phyloP scores from a whole-genome alignment of 1,140 invertebrate genomes.

The Daktulosphaira vitifoliae region DNA sequence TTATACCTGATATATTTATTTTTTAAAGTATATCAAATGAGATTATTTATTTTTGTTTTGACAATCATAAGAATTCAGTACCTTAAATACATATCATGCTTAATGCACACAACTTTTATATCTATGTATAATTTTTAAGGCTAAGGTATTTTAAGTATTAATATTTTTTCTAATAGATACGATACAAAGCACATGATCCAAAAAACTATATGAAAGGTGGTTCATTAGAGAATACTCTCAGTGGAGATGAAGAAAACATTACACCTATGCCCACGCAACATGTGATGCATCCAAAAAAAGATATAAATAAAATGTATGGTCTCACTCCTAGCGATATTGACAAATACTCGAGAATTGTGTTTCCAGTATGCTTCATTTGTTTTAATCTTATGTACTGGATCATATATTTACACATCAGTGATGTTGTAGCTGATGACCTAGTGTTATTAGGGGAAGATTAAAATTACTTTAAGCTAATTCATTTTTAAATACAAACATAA shows the following conservation, averaged over 20 bases:
- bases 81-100: too few relatives aligned
- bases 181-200: slow-evolving; percentile 86
- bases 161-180: slow-evolving; percentile 77
- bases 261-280: slow-evolving; percentile 62
- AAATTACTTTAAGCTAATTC: too few relatives aligned
- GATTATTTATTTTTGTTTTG: too few relatives aligned
- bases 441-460: slow-evolving; percentile 75
- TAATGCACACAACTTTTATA: too few relatives aligned
- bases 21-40: too few relatives aligned
- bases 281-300: slow-evolving; percentile 67
- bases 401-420: slow-evolving; percentile 90
- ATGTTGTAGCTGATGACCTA: slow-evolving; percentile 85
- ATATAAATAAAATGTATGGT: slow-evolving; percentile 54
- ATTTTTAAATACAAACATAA: too few relatives aligned
- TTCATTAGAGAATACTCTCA: slow-evolving; percentile 80
- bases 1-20: too few relatives aligned
- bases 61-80: too few relatives aligned
- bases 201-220: slow-evolving; percentile 85
- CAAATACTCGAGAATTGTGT: slow-evolving; percentile 91
- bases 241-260: slow-evolving; percentile 55
- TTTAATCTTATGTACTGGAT: slow-evolving; percentile 99
- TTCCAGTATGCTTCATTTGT: slow-evolving; percentile 92
- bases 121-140: too few relatives aligned
- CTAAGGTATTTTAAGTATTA: too few relatives aligned
- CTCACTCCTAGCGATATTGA: slow-evolving; percentile 92